Conservation (phyloP, 1,140 invertebrate species). For the Chrysopa pallens region DNA sequence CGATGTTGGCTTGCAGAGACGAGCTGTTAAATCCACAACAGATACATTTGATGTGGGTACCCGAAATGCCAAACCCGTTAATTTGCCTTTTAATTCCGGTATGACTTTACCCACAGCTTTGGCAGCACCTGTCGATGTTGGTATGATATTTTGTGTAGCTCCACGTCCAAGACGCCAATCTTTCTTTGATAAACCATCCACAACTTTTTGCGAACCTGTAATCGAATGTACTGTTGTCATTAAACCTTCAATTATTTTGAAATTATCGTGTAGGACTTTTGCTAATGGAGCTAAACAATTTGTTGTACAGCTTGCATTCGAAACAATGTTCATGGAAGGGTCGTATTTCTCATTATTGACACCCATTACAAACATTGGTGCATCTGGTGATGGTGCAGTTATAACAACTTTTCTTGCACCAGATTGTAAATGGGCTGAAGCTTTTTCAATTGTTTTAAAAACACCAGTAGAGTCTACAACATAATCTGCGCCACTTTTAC, state of each 20-base stretch:
- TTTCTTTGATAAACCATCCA: slow-evolving; percentile 58
- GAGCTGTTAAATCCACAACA: slow-evolving; percentile 87
- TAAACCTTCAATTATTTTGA: slow-evolving; percentile 61
- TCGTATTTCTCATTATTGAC: slow-evolving; percentile 51
- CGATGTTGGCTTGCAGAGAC: slow-evolving; percentile 17
- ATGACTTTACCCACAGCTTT: slow-evolving; percentile 98
- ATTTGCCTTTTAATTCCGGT: slow-evolving; percentile 80
- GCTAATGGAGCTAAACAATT: slow-evolving; percentile 73
- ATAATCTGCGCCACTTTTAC: slow-evolving; percentile 38
- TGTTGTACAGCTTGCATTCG: slow-evolving; percentile 75
- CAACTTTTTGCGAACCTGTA: slow-evolving; percentile 56
- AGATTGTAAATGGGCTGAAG: slow-evolving; percentile 50
- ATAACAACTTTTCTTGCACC: slow-evolving; percentile 60
- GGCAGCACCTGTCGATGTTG: slow-evolving; percentile 95
- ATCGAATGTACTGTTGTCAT: slow-evolving; percentile 70
- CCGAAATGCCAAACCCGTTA: slow-evolving; percentile 98
- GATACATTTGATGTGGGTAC: slow-evolving; percentile 94
- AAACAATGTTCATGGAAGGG: slow-evolving; percentile 34
- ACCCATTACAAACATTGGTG: slow-evolving; percentile 61
- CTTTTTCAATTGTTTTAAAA: slow-evolving; percentile 62
- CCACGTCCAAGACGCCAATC: slow-evolving; percentile 96
- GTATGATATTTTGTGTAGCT: slow-evolving; percentile 95
- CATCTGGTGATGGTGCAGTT: slow-evolving; percentile 58
- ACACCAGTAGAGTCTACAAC: slow-evolving; percentile 66
- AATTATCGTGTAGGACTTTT: slow-evolving; percentile 67